A percentile compares a stretch with the other conserved stretches of the same genome.
Evolutionary conservation across 2,888 invertebrate species (phyloP).

Genomic region (Dioctria linearis): DNA sequence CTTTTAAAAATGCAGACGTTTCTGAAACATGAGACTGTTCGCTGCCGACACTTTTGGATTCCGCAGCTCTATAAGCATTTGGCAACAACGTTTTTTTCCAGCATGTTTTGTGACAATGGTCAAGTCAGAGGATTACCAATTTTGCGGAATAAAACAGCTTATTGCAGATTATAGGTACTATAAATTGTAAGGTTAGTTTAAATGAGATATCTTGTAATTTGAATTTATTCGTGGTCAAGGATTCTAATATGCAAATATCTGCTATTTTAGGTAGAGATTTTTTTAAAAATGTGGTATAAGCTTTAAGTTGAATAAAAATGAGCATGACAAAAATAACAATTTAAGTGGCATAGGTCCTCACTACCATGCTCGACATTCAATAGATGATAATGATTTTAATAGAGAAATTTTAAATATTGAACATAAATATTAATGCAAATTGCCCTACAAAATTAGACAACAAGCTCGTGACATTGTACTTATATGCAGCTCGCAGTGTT

Average conservation of each 20-base stretch:
- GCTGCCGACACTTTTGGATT: not conserved
- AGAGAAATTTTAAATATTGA: too few species aligned
- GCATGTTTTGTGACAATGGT: not conserved
- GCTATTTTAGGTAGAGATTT: conserved; percentile 1
- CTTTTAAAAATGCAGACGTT: not conserved
- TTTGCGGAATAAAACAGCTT: not conserved
- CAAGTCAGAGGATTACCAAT: not conserved
- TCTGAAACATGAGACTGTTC: not conserved
- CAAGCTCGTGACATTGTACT: too few species aligned
- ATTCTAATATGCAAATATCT: not conserved
- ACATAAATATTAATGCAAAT: too few species aligned
- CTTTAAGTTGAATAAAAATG: too few species aligned
- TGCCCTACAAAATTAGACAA: too few species aligned
- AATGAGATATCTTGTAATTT: not conserved
- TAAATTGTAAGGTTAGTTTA: not conserved
- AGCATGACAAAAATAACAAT: too few species aligned
- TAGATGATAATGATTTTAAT: too few species aligned
- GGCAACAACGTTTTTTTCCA: too few species aligned
- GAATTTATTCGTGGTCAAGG: not conserved
- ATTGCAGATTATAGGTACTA: not conserved
- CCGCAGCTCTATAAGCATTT: not conserved
- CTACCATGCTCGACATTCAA: too few species aligned
- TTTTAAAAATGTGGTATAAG: too few species aligned
- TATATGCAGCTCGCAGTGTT: too few species aligned
- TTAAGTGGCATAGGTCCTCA: too few species aligned